Percentiles rank a stretch among this genome's conserved stretches.
Conservation (phyloP, 1,140 invertebrate genomes). For the Thaumatotibia leucotreta region DNA sequence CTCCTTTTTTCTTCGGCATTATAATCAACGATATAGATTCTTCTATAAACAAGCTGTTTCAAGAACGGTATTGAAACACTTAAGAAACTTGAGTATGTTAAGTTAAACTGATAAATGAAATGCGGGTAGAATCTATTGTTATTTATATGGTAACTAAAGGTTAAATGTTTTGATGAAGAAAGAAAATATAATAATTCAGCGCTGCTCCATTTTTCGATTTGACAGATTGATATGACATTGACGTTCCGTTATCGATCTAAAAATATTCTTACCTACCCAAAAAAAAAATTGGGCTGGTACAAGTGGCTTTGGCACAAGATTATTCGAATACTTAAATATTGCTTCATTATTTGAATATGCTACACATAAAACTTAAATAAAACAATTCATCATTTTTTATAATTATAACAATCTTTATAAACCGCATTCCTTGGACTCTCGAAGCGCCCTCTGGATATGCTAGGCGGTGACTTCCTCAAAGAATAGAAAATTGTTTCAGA, state of each 20-base stretch:
- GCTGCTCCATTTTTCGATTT: not conserved
- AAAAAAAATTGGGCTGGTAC: not conserved
- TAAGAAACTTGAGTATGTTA: not conserved
- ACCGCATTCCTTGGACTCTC: not conserved
- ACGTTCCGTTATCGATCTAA: not conserved
- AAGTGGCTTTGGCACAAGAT: not conserved
- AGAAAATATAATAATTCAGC: not conserved
- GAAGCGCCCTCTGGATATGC: not conserved
- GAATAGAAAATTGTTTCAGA: not conserved
- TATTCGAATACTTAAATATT: not conserved
- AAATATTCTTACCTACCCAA: not conserved
- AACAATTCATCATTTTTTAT: not conserved
- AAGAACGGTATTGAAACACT: not conserved
- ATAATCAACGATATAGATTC: not conserved
- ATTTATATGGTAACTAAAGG: not conserved
- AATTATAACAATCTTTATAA: constrained; percentile 2
- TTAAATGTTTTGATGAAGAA: not conserved
- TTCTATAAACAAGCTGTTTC: not conserved
- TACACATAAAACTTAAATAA: not conserved
- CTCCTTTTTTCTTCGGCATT: constrained; percentile 54
- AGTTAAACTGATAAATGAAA: not conserved
- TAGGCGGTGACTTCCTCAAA: not conserved
- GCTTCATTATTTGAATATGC: not conserved
- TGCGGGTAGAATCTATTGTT: not conserved
- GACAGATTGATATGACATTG: not conserved